phyloP scores from a whole-genome alignment of 2,888 invertebrate genomes.

The Rhingia campestris region DNA sequence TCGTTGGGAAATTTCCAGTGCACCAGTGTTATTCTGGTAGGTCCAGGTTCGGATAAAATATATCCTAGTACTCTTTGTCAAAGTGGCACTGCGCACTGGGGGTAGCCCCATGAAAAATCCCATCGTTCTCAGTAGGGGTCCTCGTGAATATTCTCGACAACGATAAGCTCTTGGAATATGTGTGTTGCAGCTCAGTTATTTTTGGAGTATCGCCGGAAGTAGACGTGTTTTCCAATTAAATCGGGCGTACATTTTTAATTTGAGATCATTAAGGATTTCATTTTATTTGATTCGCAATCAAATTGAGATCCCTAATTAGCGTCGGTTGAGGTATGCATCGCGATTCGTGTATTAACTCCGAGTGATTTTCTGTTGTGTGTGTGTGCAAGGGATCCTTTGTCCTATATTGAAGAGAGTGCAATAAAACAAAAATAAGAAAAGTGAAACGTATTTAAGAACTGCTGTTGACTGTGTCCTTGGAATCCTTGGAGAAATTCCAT shows the following conservation, averaged over 20 bases:
- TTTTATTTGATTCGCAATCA: slow-evolving; percentile 30
- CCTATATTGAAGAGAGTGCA: slow-evolving; percentile 48
- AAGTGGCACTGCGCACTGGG: slow-evolving; percentile 49
- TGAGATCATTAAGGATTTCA: slow-evolving; percentile 40
- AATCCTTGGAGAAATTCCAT: slow-evolving; percentile 41
- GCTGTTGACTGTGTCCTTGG: slow-evolving; percentile 38
- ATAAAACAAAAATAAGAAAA: slow-evolving; percentile 50
- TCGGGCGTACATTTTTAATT: slow-evolving; percentile 58
- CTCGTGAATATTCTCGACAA: slow-evolving; percentile 39
- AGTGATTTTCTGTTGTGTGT: slow-evolving; percentile 4
- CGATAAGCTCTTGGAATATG: slow-evolving; percentile 70
- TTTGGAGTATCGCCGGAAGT: slow-evolving; percentile 76
- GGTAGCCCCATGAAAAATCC: neutral
- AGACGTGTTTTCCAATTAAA: slow-evolving; percentile 74
- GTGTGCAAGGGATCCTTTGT: slow-evolving; percentile 26
- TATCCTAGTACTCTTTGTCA: slow-evolving; percentile 37
- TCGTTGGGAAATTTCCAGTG: slow-evolving; percentile 37
- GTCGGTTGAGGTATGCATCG: slow-evolving; percentile 13
- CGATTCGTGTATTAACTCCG: neutral
- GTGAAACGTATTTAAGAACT: slow-evolving; percentile 50
- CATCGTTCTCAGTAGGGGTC: slow-evolving; percentile 26
- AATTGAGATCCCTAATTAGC: slow-evolving; percentile 27
- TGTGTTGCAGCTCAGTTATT: slow-evolving; percentile 75
- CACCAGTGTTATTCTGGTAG: slow-evolving; percentile 50
- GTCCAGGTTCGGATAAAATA: slow-evolving; percentile 61